Evolutionary conservation across 2,797 vertebrate species (phyloP), one percentile per base, ranked within the genome.

Genomic region (Paratrypauchen microcephalus): DNA sequence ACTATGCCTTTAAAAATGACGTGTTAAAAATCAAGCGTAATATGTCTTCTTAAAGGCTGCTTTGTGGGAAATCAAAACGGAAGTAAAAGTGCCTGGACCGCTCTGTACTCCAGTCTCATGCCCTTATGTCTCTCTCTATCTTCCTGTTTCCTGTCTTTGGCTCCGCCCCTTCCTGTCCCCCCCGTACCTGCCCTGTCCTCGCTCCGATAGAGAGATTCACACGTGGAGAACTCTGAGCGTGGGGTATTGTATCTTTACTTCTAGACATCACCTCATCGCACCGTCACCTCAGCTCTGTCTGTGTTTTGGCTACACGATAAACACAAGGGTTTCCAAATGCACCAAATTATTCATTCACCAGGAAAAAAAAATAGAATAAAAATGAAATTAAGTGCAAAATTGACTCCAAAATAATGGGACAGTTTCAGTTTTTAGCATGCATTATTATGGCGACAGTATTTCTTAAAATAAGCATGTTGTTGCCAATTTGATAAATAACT

Each of bases 201-300:
- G 83, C 90, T 88, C 91, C 88, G 80, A 92, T 94, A 94, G 93
- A 93, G 92, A 94, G 92, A 94, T 94, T 87, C 93, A 94, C 92
- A 92, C 93, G 64, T 94, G 93, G 93, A 94, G 93, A 94, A 92
- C 92, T 91, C 91, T 94, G 87, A 94, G 92, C 87, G 92, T 94
- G 92, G 93, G 93, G 93, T 94, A 94, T 93, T 86, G 93, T 94
- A 94, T 94, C 79, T 92, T 92, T 91, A 87, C 77, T 93, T 92
- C 83, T 91, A 89, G 90, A 88, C 89, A 88, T 88, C 85, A 92
- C 77, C 76, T n/a, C 88, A 90, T 92, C 77, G 80, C 76, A 80
- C 71, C 69, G 50, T 72, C 66, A 81, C 70, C 57, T 74, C 71
- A 73, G 79, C 69, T 68, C 60, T 6, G 39, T 54, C 63, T 6